Percentiles rank a stretch among this genome's conserved stretches.
Conservation (phyloP, 2,113 vertebrate species). For the Sylvilagus bachmani region DNA sequence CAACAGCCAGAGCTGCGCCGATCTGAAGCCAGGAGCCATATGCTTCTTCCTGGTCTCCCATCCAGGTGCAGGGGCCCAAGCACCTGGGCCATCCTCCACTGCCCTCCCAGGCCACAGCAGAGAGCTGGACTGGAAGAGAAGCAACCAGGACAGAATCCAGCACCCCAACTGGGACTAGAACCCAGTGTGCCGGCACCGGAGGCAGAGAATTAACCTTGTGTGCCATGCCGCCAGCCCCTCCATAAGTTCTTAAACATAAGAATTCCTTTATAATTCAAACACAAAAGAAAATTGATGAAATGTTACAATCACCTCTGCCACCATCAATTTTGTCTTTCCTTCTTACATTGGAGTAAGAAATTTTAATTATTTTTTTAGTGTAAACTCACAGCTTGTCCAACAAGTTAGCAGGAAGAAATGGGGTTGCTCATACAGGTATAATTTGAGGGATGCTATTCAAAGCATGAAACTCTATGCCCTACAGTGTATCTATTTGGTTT, state of each 20-base stretch:
- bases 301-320: not conserved
- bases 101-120: too few relatives aligned
- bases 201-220: too few relatives aligned
- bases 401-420: not conserved
- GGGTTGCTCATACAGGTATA: not conserved
- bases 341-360: not conserved
- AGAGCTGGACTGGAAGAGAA: too few relatives aligned
- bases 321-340: not conserved
- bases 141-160: too few relatives aligned
- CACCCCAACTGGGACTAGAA: too few relatives aligned
- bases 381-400: not conserved
- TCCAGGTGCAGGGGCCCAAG: too few relatives aligned
- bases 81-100: too few relatives aligned
- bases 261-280: not conserved
- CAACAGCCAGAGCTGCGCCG: too few relatives aligned
- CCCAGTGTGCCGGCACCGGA: too few relatives aligned
- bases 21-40: too few relatives aligned
- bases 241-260: not conserved
- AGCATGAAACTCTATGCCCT: not conserved
- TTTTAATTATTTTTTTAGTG: not conserved
- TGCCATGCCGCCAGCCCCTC: too few relatives aligned
- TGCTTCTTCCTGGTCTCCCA: too few relatives aligned
- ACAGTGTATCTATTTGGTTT: not conserved
- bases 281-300: constrained; percentile 34
- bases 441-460: not conserved